Conservation (phyloP, 2,888 invertebrate genomes). For the Oligia fasciuncula region DNA sequence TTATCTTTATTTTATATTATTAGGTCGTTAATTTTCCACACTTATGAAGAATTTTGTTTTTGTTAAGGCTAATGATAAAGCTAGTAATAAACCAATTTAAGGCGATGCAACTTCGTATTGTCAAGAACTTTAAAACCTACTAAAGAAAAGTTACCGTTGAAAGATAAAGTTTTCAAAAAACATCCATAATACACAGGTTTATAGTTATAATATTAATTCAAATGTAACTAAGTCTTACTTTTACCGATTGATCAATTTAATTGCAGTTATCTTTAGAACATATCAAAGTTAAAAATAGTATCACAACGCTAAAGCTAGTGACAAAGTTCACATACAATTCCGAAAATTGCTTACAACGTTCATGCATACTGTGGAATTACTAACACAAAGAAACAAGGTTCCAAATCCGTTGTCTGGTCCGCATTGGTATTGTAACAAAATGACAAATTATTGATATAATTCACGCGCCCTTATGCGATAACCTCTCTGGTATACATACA, state of each 20-base stretch:
- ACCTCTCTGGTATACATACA: constrained; percentile 41
- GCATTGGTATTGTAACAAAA: background rate
- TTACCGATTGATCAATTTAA: constrained; percentile 12
- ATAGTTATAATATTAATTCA: background rate
- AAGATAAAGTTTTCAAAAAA: background rate
- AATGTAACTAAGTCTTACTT: constrained; percentile 21
- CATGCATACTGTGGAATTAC: background rate
- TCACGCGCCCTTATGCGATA: constrained; percentile 56
- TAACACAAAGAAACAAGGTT: background rate
- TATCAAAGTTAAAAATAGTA: constrained; percentile 43
- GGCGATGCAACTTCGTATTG: background rate
- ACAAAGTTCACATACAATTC: constrained; percentile 40
- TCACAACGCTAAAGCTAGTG: constrained; percentile 52
- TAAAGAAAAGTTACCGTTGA: background rate
- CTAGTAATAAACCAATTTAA: background rate
- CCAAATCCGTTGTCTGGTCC: background rate
- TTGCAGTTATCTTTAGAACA: constrained; percentile 36
- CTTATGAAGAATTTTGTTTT: too few species aligned
- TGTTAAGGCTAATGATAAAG: background rate
- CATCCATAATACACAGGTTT: background rate
- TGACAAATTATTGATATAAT: constrained; percentile 54
- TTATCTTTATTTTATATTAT: background rate
- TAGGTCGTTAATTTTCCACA: background rate
- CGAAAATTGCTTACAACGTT: background rate
- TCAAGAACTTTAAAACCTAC: background rate